Evolutionary conservation across 2,888 invertebrate species (phyloP), one percentile per base, ranked within the genome.

Genomic region (Pseudoips prasinana): DNA sequence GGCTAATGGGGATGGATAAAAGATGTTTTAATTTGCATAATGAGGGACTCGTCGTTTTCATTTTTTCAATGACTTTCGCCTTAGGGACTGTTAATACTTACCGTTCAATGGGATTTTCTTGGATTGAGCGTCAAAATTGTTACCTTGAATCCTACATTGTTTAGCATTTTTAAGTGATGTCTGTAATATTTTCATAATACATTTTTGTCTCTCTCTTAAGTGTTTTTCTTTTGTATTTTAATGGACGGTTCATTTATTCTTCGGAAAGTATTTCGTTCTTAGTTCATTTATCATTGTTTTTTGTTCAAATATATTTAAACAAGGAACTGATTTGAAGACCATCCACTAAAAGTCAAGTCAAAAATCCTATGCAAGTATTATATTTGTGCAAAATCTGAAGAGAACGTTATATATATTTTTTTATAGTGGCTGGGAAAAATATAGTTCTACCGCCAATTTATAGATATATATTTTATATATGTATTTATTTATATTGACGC

Each of bases 11-110:
- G 59, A 67, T 62, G 68, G 72, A 81, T 79, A 80, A 76, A 75
- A 76, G 68, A 79, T 73, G 69, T 72, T 72, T 67, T 74, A 73
- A 81, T 82, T 82, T 80, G 64, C 78, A 79, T 81, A 82, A 81
- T 72, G 78, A 75, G 66, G 44, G 64, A 53, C 61, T 66, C 58
- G 60, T 46, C 56, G 61, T 72, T 64, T 73, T 75, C 63, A 70
- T 73, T 77, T 75, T 77, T 72, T 61, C 66, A 64, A 48, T 44
- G 41, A 46, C 29, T 40, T 36, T 24, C 17, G 10, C 8, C 29
- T 20, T n/a, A 29, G 26, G 33, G 40, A 8, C 23, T 37, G 39
- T 49, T 64, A 64, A 57, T 60, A 47, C 50, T 58, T 53, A 46
- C 39, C 47, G 43, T 64, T 70, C 64, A 69, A 73, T 64, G 63